Percentiles rank a stretch among this genome's conserved stretches.
phyloP scores from a whole-genome alignment of 2,113 vertebrate species.

The Sapajus apella region DNA sequence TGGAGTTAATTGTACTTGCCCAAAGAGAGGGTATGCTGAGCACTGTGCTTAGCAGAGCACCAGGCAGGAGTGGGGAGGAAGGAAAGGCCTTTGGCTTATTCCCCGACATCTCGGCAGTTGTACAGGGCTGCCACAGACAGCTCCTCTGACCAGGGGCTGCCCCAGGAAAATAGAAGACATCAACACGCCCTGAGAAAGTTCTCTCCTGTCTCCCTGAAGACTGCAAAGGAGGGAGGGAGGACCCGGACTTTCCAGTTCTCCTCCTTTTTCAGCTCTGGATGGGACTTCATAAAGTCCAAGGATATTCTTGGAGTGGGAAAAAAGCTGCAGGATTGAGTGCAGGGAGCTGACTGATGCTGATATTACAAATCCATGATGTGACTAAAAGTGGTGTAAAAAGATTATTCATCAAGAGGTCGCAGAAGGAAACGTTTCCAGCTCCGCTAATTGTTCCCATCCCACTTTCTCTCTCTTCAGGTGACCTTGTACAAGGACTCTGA shows the following conservation, averaged over 20 bases:
- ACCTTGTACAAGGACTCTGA: constrained; percentile 94
- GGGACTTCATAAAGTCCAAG: neutral
- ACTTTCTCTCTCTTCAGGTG: constrained; percentile 83
- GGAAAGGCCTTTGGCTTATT: neutral
- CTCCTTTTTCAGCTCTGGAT: neutral
- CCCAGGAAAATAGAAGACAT: neutral
- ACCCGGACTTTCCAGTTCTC: neutral
- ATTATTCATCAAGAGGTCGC: neutral
- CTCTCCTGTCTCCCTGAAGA: neutral
- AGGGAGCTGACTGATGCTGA: neutral
- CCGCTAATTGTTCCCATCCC: neutral
- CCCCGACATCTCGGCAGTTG: neutral
- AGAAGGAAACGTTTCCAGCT: neutral
- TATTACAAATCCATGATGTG: neutral
- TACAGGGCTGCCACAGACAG: neutral
- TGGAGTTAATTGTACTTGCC: neutral
- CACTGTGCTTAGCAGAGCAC: neutral
- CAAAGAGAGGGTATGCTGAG: neutral
- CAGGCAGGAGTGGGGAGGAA: neutral
- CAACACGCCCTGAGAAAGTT: neutral
- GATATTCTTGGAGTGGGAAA: neutral
- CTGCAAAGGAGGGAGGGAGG: too few species aligned
- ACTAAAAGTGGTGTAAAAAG: neutral
- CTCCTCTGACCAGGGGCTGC: neutral
- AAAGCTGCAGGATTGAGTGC: neutral